Base-by-base conservation (phyloP, 2,797 vertebrate genomes). In the Arnoldichthys spilopterus region DNA sequence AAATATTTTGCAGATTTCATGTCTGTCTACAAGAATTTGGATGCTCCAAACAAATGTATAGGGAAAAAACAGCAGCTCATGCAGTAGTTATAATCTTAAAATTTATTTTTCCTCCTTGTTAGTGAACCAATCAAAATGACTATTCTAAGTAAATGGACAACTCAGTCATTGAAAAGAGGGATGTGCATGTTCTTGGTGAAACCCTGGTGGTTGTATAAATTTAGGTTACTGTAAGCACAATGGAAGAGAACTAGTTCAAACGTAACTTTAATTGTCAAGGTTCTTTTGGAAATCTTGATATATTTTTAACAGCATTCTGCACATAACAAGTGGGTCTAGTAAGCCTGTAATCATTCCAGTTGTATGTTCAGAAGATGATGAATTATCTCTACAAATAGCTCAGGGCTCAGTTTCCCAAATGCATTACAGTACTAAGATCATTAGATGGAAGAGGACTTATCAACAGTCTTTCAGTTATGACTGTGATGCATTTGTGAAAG, bases 401-500 rank as follows among this genome's bases (percentile, higher is more conserved):
- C 6, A n/a, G 61, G 32, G 49, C n/a, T 71, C 30, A 40, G 43
- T 51, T 78, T 69, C 5, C 30, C 58, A 34, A 63, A 59, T 67
- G 54, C 40, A 59, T 74, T 67, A 20, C 34, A 40, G n/a, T 43
- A 26, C 54, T 62, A 74, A 45, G 56, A 47, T 12, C 37, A 12
- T 59, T 28, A 34, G 28, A 70, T 70, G 67, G 67, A 30, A 30
- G 30, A 53, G 67, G 28, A 53, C 30, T 34, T 32, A 70, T 53
- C 47, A 70, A 32, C 5, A 20, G 26, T 37, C 54, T 22, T 63
- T 26, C 1, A 70, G 32, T 63, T 75, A 61, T 45, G 51, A n/a
- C 43, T 68, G 26, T 51, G 24, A 69, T 43, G 34, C 37, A 64
- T 76, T 28, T 26, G 58, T 64, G 73, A 80, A 80, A 66, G n/a